Base-by-base conservation (phyloP, 2,797 vertebrate genomes). In the Aselliscus stoliczkanus region DNA sequence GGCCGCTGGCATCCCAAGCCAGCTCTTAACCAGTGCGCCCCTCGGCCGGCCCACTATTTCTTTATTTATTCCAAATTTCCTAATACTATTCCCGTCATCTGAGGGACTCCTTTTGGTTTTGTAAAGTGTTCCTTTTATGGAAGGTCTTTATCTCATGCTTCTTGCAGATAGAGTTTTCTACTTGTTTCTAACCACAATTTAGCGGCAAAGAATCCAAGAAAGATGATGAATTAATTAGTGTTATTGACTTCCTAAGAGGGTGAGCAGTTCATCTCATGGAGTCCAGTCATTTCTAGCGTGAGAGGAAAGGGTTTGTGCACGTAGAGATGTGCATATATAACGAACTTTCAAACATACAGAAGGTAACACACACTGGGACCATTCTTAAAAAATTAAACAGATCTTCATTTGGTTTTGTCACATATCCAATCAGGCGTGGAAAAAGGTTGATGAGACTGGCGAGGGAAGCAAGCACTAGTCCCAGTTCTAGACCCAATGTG, bases 161-260 rank as follows among this genome's bases (percentile, higher is more conserved):
- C 34, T 67, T 47, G 20, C 25, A 62, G 64, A 42, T 29, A n/a
- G 64, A 37, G 37, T 65, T 90, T 85, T 92, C 92, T 69, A 9
- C 52, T 95, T 88, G n/a, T 72, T 95, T 90, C 85, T 79, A 79
- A 85, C 64, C 14, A 14, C 69, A 44, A n/a, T 62, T 80, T 27
- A 75, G 54, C 37, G 42, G 14, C 90, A 60, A 84, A 79, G 54
- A 67, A 67, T 82, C 77, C 60, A 95, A 87, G 92, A 93, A 93
- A 95, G 85, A 91, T 93, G 93, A 96, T 95, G 69, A 96, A 95
- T 97, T 96, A 96, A 90, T 96, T 84, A 90, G 88, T 69, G 89
- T 76, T 96, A 96, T 39, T 92, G 96, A 96, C 29, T 65, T 96
- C 81, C 95, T 94, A 60, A 97, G 83, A 60, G 87, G 90, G 42